Evolutionary conservation across 2,888 invertebrate species (phyloP), one percentile per base, ranked within the genome.

Genomic region (Lingula anatina): DNA sequence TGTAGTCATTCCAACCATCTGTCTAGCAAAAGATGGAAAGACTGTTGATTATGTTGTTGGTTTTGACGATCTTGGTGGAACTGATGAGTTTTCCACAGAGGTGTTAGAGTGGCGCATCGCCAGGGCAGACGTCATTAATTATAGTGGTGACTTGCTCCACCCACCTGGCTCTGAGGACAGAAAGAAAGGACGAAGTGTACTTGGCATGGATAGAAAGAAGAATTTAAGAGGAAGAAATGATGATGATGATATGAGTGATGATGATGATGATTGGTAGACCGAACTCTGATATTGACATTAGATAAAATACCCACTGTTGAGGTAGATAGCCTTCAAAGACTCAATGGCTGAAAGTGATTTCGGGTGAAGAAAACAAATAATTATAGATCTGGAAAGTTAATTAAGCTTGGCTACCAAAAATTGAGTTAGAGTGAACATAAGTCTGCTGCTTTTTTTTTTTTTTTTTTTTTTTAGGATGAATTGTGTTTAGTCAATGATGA

Each of bases 31-130:
- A 66, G 88, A 90, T 59, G 87, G 88, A 65, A 89, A 92, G 77
- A 90, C 91, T 15, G 63, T 65, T 23, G 96, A 96, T 79, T 94
- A 90, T 76, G 85, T 97, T 47, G 87, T 95, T 2, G 97, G 96
- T 15, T 96, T 97, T 80, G 89, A 89, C 1, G 91, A 94, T 63
- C 80, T 96, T 52, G 96, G 96, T 5, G 93, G 93, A 71, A 81
- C 86, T 42, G 95, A 96, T 74, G 95, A 96, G 71, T 96, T 95
- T 79, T 82, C 86, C 23, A 95, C 94, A 0, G 92, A 91, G 57
- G 84, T 89, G 80, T 77, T 96, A 60, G 94, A 94, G 80, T 92
- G 92, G 91, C 81, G 95, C 66, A 84, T 96, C 62, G 93, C 90
- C 25, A 48, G 63, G 18, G 59, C 69, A 41, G 63, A 69, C n/a